Base-by-base conservation (phyloP, 2,888 invertebrate species). In the Anorthoa munda region DNA sequence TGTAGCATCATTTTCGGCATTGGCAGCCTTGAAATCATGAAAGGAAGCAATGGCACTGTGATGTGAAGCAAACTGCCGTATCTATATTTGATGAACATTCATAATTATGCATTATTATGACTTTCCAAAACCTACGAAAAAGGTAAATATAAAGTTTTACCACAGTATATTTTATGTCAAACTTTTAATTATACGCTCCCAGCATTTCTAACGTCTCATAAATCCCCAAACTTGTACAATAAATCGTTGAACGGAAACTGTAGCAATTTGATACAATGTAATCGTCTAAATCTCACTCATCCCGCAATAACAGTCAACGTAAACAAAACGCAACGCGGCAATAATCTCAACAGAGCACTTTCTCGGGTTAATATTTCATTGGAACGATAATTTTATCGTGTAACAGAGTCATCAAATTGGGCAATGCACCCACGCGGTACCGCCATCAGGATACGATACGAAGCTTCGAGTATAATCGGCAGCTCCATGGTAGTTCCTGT, bases 401-500 rank as follows among this genome's bases (percentile, higher is more conserved):
- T 45, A 76, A 65, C 77, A 67, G 55, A 70, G 31, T 65, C 82
- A 65, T 77, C 64, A 81, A 81, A 77, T 81, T 81, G 70, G 77
- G 73, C 69, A 81, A 9, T 53, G 67, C 81, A 73, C 81, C 81
- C 81, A 81, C 81, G 60, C 81, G 12, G 50, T 31, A 55, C 12
- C 17, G 9, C 77, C 81, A 81, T 81, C 81, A 81, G 81, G 81
- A 81, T 70, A 81, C 59, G 81, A 81, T 70, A 81, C 59, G 64
- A 39, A 60, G 53, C 45, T 64, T 39, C 39, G 39, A 39, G 39
- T 39, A 66, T 75, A 81, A 67, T 77, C 81, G 60, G 45, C 3
- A 70, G 72, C 77, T 81, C 81, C 81, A 70, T 81, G 60, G 45
- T 4, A 70, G 72, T 81, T 81, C 81, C 81, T 81, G 81, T 70